Evolutionary conservation across 2,888 invertebrate species (phyloP).

Genomic region (Dasypogon diadema): DNA sequence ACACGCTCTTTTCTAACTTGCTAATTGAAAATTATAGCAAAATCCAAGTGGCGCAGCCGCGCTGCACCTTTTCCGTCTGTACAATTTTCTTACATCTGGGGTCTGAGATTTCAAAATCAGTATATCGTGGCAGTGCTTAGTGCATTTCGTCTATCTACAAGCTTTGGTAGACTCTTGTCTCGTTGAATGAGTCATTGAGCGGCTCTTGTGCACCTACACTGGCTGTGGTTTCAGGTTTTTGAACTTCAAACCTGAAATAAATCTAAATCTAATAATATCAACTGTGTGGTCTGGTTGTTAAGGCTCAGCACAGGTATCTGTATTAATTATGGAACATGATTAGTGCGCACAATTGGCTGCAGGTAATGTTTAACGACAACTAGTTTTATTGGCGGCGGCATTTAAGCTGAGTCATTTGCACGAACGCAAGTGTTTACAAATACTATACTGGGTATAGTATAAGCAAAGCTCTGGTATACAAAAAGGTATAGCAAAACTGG

Average conservation of each 20-base stretch:
- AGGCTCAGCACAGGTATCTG: slow-evolving; percentile 55
- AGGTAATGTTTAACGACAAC: slow-evolving; percentile 55
- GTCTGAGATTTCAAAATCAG: slow-evolving; percentile 43
- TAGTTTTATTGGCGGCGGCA: slow-evolving; percentile 54
- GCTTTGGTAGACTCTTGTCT: slow-evolving; percentile 46
- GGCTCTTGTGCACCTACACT: slow-evolving; percentile 56
- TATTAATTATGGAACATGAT: slow-evolving; percentile 57
- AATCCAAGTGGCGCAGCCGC: slow-evolving; percentile 7
- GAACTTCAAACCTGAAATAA: slow-evolving; percentile 56
- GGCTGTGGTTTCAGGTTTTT: slow-evolving; percentile 56
- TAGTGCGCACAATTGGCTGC: slow-evolving; percentile 55
- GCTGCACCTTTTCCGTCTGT: slow-evolving; percentile 51
- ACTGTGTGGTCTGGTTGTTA: slow-evolving; percentile 53
- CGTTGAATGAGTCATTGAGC: slow-evolving; percentile 49
- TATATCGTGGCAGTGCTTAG: slow-evolving; percentile 14
- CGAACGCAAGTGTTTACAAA: slow-evolving; percentile 46
- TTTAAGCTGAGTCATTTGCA: slow-evolving; percentile 44
- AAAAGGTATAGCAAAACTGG: no score
- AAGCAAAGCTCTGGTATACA: no score
- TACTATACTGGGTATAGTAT: no score
- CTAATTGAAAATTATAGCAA: slow-evolving; percentile 54
- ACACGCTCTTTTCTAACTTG: slow-evolving; percentile 32
- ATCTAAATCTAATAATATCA: slow-evolving; percentile 53
- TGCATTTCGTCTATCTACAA: slow-evolving; percentile 6
- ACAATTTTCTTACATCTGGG: slow-evolving; percentile 37